Evolutionary conservation across 2,113 vertebrate species (phyloP).

Genomic region (Strigops habroptila): DNA sequence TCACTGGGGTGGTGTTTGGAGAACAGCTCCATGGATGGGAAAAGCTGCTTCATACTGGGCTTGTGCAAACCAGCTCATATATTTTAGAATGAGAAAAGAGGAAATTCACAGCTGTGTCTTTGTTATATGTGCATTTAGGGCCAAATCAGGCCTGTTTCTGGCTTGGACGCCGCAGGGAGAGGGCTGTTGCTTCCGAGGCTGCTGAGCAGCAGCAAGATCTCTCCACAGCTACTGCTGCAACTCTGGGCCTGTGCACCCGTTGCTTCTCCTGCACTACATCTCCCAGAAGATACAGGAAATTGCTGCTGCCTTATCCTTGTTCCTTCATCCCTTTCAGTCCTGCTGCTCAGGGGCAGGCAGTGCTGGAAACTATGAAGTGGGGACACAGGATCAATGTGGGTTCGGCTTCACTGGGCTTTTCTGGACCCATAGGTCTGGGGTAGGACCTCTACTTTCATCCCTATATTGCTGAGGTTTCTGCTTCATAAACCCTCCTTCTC

Average conservation of each 20-base stretch:
- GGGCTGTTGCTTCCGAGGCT: background rate
- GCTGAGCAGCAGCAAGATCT: background rate
- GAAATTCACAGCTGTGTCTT: constrained; percentile 36
- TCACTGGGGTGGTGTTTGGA: background rate
- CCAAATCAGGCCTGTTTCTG: constrained; percentile 12
- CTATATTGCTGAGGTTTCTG: background rate
- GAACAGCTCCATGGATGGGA: background rate
- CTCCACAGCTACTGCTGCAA: background rate
- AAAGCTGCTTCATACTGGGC: background rate
- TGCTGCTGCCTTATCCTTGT: background rate
- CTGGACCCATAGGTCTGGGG: background rate
- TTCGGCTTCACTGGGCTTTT: background rate
- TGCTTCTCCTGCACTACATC: background rate
- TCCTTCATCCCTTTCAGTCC: background rate
- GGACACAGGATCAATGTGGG: background rate
- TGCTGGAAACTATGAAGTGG: background rate
- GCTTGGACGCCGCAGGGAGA: background rate
- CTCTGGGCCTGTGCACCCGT: background rate
- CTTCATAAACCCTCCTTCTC: background rate
- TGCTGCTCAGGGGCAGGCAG: background rate
- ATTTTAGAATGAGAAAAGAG: constrained; percentile 1
- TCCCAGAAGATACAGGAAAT: background rate
- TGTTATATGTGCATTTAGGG: background rate
- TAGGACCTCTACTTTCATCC: background rate
- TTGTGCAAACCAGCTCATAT: background rate